These are phyloP conservation scores for Lytechinus pictus DNA, from an alignment of 35 echinoderm and acorn worm species.

Conservation along the genomic window DNA sequence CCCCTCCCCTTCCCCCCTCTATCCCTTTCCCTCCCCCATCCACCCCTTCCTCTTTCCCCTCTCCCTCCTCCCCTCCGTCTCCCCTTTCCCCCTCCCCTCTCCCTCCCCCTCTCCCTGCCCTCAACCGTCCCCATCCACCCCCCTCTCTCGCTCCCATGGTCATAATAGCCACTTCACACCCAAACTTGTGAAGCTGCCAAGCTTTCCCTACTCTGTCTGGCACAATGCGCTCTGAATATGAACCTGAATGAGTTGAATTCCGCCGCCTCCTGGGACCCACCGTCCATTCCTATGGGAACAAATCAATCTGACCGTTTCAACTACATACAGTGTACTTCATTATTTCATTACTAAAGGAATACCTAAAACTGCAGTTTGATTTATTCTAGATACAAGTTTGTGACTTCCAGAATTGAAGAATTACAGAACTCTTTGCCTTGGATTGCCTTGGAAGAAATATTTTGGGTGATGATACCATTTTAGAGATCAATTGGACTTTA, in stretches of 20 bases:
- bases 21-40: background rate
- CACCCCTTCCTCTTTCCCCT: too few relatives aligned
- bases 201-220: background rate
- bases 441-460: background rate
- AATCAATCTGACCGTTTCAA: background rate
- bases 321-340: background rate
- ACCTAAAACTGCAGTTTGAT: too few relatives aligned
- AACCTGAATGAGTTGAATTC: background rate
- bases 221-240: background rate
- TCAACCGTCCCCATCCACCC: background rate
- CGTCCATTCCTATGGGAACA: background rate
- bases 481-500: background rate
- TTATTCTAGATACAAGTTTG: too few relatives aligned
- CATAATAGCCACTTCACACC: background rate
- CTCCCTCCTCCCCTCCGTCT: too few relatives aligned
- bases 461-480: background rate
- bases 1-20: background rate
- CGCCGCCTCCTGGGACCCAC: background rate
- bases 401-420: background rate
- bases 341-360: too few relatives aligned
- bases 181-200: background rate
- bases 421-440: background rate
- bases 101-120: background rate
- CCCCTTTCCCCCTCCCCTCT: background rate
- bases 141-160: background rate